These are phyloP conservation scores for Enteromius mattozi DNA, from an alignment of 2,797 vertebrate genomes.

Conservation along the genomic window DNA sequence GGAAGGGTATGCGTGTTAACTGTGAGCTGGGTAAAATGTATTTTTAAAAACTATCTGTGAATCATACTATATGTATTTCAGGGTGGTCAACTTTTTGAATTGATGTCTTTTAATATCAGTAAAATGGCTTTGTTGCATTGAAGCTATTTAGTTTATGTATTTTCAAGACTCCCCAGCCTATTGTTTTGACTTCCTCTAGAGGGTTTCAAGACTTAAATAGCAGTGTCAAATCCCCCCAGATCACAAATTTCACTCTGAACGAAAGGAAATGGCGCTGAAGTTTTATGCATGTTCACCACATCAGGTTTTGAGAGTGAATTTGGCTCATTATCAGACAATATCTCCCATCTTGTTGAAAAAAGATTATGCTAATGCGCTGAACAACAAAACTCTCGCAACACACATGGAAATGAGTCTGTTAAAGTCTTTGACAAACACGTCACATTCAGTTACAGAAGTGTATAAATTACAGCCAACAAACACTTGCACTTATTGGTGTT, in stretches of 20 bases:
- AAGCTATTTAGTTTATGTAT: background rate
- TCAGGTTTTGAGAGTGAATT: background rate
- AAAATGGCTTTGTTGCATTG: background rate
- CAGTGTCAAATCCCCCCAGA: background rate
- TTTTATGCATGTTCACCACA: background rate
- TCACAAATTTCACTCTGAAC: background rate
- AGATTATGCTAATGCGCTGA: slow-evolving; percentile 9
- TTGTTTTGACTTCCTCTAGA: slow-evolving; percentile 7
- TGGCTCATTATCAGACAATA: slow-evolving; percentile 5
- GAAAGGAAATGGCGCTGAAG: background rate
- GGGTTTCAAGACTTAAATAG: background rate
- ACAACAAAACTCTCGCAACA: background rate
- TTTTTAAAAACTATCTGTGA: background rate
- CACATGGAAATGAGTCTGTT: background rate
- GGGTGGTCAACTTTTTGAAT: background rate
- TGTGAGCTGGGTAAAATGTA: background rate
- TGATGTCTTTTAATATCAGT: background rate
- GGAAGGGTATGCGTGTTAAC: background rate
- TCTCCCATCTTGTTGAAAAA: background rate
- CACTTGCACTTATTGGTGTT: background rate
- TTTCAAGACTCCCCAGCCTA: background rate
- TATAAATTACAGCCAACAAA: background rate
- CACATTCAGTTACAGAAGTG: slow-evolving; percentile 1
- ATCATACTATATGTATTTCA: background rate
- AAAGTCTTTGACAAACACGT: background rate